Percentiles rank a stretch among this genome's conserved stretches.
Conservation (phyloP, 2,888 invertebrate genomes). For the Pelosia muscerda region DNA sequence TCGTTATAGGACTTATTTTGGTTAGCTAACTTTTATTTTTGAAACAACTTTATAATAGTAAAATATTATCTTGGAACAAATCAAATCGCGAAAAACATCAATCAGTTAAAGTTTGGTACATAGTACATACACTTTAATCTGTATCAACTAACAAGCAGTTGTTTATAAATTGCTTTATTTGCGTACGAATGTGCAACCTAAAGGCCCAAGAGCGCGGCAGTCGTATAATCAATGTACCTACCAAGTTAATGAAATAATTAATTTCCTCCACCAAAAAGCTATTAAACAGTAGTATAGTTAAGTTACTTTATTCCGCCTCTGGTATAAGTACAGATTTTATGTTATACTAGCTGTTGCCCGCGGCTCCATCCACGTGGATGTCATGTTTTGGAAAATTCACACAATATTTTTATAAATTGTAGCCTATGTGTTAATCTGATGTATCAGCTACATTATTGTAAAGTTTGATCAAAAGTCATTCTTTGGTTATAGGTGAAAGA, state of each 20-base stretch:
- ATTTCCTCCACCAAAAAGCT: not conserved
- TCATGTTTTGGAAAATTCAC: no score
- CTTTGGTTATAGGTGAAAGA: no score
- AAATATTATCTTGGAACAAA: not conserved
- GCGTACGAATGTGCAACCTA: not conserved
- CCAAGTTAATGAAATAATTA: not conserved
- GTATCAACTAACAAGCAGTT: not conserved
- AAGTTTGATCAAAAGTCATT: no score
- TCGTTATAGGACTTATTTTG: no score
- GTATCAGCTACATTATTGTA: no score
- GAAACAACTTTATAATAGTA: no score
- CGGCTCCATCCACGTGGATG: no score
- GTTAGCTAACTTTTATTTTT: no score
- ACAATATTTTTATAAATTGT: no score
- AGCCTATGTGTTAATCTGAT: no score
- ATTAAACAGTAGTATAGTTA: not conserved
- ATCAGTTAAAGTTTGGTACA: not conserved
- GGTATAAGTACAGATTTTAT: not conserved
- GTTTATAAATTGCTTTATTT: constrained; percentile 12
- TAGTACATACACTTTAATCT: not conserved
- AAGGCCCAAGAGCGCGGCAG: not conserved
- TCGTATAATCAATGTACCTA: not conserved
- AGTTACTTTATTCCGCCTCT: not conserved
- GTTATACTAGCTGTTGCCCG: no score
- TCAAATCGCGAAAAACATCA: not conserved